Conservation (phyloP, 2,888 invertebrate genomes). For the Philaethria dido region DNA sequence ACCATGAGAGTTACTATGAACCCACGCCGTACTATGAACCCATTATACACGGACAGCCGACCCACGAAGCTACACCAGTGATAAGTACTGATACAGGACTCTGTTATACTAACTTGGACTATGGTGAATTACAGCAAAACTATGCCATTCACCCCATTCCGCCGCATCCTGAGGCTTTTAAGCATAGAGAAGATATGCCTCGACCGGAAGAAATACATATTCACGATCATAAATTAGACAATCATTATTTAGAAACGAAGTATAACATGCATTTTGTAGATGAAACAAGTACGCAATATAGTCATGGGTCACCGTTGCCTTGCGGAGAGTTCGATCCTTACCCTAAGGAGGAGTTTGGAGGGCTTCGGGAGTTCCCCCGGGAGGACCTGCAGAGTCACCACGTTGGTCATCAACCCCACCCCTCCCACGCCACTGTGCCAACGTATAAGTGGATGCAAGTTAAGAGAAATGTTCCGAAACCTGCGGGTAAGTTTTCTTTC, state of each 20-base stretch:
- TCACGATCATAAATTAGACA: conserved; percentile 75
- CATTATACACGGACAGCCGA: conserved; percentile 70
- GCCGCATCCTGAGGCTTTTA: conserved; percentile 79
- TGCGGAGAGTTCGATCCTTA: conserved; percentile 85
- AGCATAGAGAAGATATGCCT: conserved; percentile 83
- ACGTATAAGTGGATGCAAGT: conserved; percentile 99
- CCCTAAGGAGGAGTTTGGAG: conserved; percentile 85
- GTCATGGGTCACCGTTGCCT: conserved; percentile 74
- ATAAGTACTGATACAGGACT: conserved; percentile 94
- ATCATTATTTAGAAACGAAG: conserved; percentile 79
- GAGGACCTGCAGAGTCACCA: conserved; percentile 68
- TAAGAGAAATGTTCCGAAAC: conserved; percentile 97
- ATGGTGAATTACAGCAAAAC: conserved; percentile 80
- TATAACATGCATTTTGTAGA: conserved; percentile 82
- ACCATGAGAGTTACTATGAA: conserved; percentile 77
- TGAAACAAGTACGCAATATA: conserved; percentile 72
- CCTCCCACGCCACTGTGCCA: conserved; percentile 88
- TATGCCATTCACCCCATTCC: conserved; percentile 82
- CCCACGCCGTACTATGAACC: conserved; percentile 81
- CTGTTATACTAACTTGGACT: conserved; percentile 95
- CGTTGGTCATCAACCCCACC: conserved; percentile 65
- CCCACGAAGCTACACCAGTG: conserved; percentile 84
- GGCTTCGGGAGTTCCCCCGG: conserved; percentile 68
- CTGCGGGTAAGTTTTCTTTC: conserved; percentile 87
- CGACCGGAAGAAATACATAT: conserved; percentile 77